A percentile compares a stretch with the other conserved stretches of the same genome.
Conservation (phyloP, 1,140 invertebrate genomes). For the Drosophila pseudoobscura region DNA sequence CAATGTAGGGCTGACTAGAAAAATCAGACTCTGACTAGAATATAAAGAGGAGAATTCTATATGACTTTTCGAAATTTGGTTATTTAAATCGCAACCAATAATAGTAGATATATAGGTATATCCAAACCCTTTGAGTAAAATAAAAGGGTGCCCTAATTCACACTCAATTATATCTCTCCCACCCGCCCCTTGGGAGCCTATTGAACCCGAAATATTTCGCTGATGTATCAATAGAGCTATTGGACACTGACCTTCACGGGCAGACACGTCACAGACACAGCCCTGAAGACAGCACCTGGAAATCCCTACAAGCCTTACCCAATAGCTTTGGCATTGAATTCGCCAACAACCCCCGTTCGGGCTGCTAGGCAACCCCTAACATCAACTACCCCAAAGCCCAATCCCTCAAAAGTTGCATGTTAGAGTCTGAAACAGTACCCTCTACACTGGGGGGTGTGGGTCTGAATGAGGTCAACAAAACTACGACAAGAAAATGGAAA, state of each 20-base stretch:
- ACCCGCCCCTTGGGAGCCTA: not conserved
- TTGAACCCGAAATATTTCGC: slow-evolving; percentile 4
- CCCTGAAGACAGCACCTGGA: slow-evolving; percentile 10
- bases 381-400: not conserved
- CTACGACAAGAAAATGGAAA: slow-evolving; percentile 42
- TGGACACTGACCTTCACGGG: slow-evolving; percentile 43
- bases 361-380: slow-evolving; percentile 44
- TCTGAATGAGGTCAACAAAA: slow-evolving; percentile 60
- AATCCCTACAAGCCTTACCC: slow-evolving; percentile 49
- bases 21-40: no score
- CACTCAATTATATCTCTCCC: slow-evolving; percentile 24
- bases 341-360: slow-evolving; percentile 25
- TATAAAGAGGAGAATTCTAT: no score
- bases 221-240: slow-evolving; percentile 14
- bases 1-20: no score
- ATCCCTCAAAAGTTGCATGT: slow-evolving; percentile 45
- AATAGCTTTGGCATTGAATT: slow-evolving; percentile 68
- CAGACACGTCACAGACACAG: slow-evolving; percentile 7
- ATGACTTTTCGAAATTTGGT: no score
- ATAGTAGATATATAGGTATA: no score
- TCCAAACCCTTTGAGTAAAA: no score
- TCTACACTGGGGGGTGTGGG: slow-evolving; percentile 26
- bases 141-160: not conserved
- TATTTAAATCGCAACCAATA: no score
- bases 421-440: slow-evolving; percentile 20